A percentile compares a stretch with the other conserved stretches of the same genome.
phyloP scores from a whole-genome alignment of 2,888 invertebrate genomes.

The Augiades crinisus region DNA sequence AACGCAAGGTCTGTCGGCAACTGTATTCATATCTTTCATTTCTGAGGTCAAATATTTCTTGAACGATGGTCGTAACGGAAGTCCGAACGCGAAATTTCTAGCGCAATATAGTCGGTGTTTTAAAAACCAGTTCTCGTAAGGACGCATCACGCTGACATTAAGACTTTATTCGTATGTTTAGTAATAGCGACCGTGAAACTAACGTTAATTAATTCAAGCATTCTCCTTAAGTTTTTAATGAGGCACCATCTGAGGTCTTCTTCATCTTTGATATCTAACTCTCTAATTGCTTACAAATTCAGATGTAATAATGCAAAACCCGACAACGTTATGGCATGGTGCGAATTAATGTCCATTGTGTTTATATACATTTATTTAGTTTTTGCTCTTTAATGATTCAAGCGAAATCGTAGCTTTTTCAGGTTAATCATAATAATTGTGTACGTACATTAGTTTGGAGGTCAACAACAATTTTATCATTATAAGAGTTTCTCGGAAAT shows the following conservation, averaged over 20 bases:
- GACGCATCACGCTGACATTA: too few relatives aligned
- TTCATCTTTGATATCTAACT: conserved; percentile 4
- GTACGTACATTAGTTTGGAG: not conserved
- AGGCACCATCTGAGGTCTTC: conserved; percentile 2
- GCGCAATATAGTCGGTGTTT: too few relatives aligned
- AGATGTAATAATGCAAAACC: not conserved
- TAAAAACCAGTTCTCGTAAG: too few relatives aligned
- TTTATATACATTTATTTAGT: not conserved
- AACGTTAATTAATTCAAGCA: conserved; percentile 2
- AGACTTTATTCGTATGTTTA: too few relatives aligned
- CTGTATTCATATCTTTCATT: too few relatives aligned
- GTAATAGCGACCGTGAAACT: conserved; percentile 5
- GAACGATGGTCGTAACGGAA: too few relatives aligned
- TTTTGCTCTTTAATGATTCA: not conserved
- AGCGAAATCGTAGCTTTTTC: not conserved
- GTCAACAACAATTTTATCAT: not conserved
- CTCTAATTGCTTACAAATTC: conserved; percentile 10
- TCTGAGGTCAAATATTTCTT: too few relatives aligned
- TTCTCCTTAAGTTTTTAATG: conserved; percentile 7
- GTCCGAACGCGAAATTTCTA: too few relatives aligned
- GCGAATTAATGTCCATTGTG: not conserved
- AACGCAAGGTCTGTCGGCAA: too few relatives aligned
- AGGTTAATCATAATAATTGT: not conserved
- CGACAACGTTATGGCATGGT: not conserved
- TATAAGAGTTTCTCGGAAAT: not conserved